Percentiles rank a stretch among this genome's conserved stretches.
phyloP scores from a whole-genome alignment of 2,888 invertebrate genomes.

The Cephus runcator region DNA sequence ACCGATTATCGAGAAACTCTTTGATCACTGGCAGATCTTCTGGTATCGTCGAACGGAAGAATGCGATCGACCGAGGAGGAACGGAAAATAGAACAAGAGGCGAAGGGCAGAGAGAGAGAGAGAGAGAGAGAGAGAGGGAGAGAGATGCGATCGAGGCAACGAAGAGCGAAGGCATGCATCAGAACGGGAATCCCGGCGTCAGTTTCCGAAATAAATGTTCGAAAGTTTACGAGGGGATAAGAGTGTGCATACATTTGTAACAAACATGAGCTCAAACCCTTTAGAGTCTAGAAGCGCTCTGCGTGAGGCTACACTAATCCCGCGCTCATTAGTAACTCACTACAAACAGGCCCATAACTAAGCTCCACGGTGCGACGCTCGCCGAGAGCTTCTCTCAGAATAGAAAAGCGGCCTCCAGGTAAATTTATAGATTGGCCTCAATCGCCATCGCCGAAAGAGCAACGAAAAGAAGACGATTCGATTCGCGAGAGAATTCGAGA shows the following conservation, averaged over 20 bases:
- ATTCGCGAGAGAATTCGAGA: no score
- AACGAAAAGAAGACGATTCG: no score
- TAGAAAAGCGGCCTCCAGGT: conserved; percentile 11
- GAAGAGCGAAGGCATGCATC: no score
- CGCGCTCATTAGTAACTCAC: conserved; percentile 52
- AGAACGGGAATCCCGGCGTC: no score
- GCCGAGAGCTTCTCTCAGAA: conserved; percentile 13
- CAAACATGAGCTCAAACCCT: not conserved
- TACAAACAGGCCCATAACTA: conserved; percentile 45
- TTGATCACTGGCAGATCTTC: no score
- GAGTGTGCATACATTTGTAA: conserved; percentile 9
- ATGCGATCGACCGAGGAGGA: no score
- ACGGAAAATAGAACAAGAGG: no score
- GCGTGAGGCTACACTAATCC: conserved; percentile 43
- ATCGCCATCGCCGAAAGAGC: no score
- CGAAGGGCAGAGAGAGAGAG: not conserved
- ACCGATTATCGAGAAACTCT: no score
- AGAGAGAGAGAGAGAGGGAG: conserved; percentile 5
- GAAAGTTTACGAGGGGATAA: conserved; percentile 8
- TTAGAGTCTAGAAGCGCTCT: not conserved
- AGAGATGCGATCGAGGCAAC: no score
- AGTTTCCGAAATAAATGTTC: conserved; percentile 5
- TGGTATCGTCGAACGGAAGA: no score
- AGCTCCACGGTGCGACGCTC: conserved; percentile 15
- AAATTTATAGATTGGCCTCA: conserved; percentile 11